These are phyloP conservation scores for Conus canariensis DNA, from an alignment of 2,888 invertebrate genomes.

Conservation along the genomic window DNA sequence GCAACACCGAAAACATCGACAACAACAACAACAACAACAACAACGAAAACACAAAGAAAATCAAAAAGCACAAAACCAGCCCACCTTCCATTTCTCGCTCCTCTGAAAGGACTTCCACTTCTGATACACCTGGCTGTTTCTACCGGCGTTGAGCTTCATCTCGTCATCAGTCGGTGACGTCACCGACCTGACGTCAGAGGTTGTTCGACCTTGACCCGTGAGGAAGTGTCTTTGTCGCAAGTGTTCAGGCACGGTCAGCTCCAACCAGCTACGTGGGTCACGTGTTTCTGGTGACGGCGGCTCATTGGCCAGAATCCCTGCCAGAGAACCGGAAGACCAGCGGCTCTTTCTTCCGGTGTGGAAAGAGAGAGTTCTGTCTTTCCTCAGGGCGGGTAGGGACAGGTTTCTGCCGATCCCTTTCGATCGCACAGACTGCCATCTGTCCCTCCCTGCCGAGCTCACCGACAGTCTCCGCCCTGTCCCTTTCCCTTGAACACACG, in stretches of 20 bases:
- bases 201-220: not conserved
- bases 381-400: not conserved
- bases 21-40: not conserved
- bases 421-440: not conserved
- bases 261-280: constrained; percentile 36
- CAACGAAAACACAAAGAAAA: not conserved
- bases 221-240: not conserved
- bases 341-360: not conserved
- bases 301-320: not conserved
- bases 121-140: constrained; percentile 46
- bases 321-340: not conserved
- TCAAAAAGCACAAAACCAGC: not conserved
- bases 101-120: constrained; percentile 54
- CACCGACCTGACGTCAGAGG: constrained; percentile 43
- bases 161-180: not conserved
- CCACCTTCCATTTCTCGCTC: constrained; percentile 54
- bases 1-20: not conserved
- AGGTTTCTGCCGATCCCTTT: not conserved
- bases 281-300: constrained; percentile 42
- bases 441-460: not conserved
- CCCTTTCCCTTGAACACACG: not conserved
- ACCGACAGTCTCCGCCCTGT: not conserved
- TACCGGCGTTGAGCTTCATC: constrained; percentile 25
- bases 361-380: constrained; percentile 14
- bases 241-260: constrained; percentile 31